phyloP scores from a whole-genome alignment of 2,113 vertebrate genomes.

The Mustelus asterias region DNA sequence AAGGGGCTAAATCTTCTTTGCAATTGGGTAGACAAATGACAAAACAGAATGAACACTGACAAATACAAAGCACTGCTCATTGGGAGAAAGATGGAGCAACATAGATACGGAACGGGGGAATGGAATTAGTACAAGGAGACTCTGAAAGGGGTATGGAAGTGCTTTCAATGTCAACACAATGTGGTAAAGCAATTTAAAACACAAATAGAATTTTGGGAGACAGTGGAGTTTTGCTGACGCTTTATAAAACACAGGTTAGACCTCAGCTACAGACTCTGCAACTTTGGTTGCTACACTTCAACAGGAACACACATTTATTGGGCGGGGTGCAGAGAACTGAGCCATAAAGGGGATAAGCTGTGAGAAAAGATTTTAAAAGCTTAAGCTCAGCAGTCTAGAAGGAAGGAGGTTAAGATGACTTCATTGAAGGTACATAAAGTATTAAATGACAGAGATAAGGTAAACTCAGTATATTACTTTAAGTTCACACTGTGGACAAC shows the following conservation, averaged over 20 bases:
- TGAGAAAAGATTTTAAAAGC: neutral
- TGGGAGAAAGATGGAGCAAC: neutral
- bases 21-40: neutral
- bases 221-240: neutral
- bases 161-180: neutral
- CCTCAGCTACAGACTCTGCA: neutral
- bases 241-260: neutral
- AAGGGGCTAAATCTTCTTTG: neutral
- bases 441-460: neutral
- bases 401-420: neutral
- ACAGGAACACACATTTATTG: neutral
- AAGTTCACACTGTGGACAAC: neutral
- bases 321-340: neutral
- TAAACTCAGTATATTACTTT: neutral
- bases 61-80: neutral
- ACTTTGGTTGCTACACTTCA: neutral
- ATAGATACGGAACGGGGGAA: neutral
- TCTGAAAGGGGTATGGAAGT: neutral
- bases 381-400: neutral
- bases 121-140: neutral
- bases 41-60: neutral
- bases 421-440: neutral
- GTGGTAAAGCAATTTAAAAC: neutral
- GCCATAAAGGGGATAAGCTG: neutral
- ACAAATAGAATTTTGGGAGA: neutral